Percentiles rank a stretch among this genome's conserved stretches.
These are phyloP conservation scores for Myrmophylax atrothorax DNA, from an alignment of 2,113 vertebrate species.

Conservation along the genomic window DNA sequence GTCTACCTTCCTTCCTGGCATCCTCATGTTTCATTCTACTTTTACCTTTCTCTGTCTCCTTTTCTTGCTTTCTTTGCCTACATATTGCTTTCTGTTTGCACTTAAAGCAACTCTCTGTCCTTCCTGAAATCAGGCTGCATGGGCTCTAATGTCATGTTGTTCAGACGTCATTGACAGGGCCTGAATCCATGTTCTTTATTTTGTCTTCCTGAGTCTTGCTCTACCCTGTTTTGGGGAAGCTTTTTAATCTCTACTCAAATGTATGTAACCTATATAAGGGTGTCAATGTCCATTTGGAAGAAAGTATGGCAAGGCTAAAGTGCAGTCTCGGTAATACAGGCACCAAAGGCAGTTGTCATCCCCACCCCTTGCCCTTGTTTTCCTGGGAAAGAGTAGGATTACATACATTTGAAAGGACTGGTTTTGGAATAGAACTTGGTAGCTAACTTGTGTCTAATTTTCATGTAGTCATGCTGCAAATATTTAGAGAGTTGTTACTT, in stretches of 20 bases:
- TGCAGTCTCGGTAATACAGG: neutral
- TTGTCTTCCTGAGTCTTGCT: neutral
- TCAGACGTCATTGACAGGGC: neutral
- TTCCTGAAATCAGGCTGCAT: neutral
- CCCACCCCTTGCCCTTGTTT: neutral
- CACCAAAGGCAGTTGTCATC: fast-evolving
- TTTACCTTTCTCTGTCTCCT: neutral
- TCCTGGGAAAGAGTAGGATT: neutral
- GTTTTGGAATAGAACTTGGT: neutral
- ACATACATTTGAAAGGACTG: neutral
- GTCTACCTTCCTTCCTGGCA: neutral
- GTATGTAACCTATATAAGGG: neutral
- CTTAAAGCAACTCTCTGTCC: neutral
- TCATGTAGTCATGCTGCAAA: neutral
- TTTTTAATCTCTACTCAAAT: neutral
- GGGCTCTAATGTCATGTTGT: fast-evolving
- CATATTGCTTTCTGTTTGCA: neutral
- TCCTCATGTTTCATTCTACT: neutral
- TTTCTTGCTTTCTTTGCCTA: neutral
- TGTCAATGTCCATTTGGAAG: neutral
- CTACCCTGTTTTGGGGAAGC: neutral
- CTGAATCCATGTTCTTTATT: neutral
- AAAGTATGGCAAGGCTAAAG: neutral
- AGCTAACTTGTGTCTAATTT: neutral
- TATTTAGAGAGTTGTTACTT: neutral